These are phyloP conservation scores for Pardalotus punctatus DNA, from an alignment of 2,113 vertebrate species.

Conservation along the genomic window DNA sequence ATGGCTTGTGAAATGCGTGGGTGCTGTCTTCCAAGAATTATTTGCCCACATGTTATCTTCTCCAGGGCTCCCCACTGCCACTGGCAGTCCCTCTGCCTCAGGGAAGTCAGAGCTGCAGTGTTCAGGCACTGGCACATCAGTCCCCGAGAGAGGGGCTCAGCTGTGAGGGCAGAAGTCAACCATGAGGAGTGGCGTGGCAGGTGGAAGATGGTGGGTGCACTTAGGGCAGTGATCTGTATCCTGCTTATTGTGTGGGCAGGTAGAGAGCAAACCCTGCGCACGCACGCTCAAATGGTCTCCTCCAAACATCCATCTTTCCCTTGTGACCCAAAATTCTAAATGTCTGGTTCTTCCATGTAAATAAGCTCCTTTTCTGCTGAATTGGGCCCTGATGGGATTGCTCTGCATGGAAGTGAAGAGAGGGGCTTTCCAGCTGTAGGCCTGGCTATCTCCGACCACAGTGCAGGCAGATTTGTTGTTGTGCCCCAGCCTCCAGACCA, in stretches of 20 bases:
- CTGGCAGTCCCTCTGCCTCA: background rate
- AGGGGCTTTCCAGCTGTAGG: slow-evolving; percentile 14
- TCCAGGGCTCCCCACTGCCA: background rate
- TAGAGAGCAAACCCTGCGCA: background rate
- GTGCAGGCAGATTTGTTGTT: background rate
- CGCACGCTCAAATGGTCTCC: background rate
- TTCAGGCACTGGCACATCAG: rapidly evolving
- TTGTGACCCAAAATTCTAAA: background rate
- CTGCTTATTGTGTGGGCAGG: rapidly evolving
- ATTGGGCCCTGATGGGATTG: background rate
- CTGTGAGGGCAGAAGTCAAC: background rate
- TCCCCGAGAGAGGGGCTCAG: background rate
- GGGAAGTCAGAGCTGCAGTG: background rate
- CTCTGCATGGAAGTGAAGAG: background rate
- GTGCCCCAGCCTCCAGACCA: background rate
- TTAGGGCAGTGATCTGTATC: background rate
- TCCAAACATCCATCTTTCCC: background rate
- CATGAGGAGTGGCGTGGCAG: background rate
- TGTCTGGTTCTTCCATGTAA: background rate
- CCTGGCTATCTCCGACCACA: background rate
- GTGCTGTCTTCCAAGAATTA: background rate
- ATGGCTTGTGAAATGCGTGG: background rate
- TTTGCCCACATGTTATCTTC: background rate
- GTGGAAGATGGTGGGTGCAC: background rate
- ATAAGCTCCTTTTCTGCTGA: background rate